Conservation (phyloP, 2,113 vertebrate species). For the Clarias macrocephalus region DNA sequence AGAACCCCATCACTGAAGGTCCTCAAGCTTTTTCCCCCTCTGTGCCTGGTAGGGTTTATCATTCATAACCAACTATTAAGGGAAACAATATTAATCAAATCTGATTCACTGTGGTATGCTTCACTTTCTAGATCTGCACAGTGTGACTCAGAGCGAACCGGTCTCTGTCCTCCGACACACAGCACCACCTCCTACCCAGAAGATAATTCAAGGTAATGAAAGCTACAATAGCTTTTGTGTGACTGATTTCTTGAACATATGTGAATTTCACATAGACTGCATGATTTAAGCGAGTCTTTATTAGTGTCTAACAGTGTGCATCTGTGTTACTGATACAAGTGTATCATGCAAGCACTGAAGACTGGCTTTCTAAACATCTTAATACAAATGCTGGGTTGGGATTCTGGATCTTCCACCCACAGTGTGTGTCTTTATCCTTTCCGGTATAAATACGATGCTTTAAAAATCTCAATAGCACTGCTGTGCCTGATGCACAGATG, state of each 20-base stretch:
- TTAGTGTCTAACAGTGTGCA: not conserved
- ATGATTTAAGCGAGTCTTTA: not conserved
- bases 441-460: not conserved
- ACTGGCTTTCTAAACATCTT: not conserved
- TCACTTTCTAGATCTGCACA: slow-evolving; percentile 59
- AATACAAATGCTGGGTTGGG: not conserved
- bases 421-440: not conserved
- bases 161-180: slow-evolving; percentile 23
- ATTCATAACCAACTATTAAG: too few relatives aligned
- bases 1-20: too few relatives aligned
- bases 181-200: slow-evolving; percentile 49
- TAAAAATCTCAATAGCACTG: not conserved
- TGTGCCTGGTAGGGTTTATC: too few relatives aligned
- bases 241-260: not conserved
- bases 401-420: not conserved
- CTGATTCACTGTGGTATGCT: too few relatives aligned
- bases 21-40: too few relatives aligned
- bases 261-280: not conserved
- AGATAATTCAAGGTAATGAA: slow-evolving; percentile 68
- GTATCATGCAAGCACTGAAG: not conserved
- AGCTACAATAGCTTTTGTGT: not conserved
- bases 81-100: too few relatives aligned
- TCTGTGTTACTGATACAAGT: not conserved
- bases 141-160: slow-evolving; percentile 62
- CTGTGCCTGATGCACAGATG: not conserved